phyloP scores from a whole-genome alignment of 2,888 invertebrate species.

The Bugulina stolonifera region DNA sequence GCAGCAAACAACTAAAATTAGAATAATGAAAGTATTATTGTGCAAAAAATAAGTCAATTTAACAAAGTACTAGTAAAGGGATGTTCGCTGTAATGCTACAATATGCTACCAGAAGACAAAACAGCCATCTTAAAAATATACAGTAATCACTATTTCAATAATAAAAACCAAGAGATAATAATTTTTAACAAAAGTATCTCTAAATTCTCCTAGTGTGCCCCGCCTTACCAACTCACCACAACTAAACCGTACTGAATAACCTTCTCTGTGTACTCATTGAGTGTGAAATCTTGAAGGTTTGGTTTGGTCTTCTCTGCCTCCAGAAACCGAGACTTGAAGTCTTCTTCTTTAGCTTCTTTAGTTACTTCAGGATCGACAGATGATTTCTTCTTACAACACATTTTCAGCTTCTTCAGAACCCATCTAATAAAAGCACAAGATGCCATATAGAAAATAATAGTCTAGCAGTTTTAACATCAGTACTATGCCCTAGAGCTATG shows the following conservation, averaged over 20 bases:
- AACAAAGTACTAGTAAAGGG: no score
- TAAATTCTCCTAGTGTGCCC: no score
- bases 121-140: no score
- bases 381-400: not conserved
- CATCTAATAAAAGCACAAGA: slow-evolving; percentile 3
- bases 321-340: slow-evolving; percentile 31
- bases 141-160: not conserved
- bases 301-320: slow-evolving; percentile 53
- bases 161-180: not conserved
- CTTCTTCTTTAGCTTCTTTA: not conserved
- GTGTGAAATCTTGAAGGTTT: slow-evolving; percentile 52
- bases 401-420: slow-evolving; percentile 8
- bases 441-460: no score
- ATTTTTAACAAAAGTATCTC: not conserved
- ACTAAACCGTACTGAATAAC: slow-evolving; percentile 55
- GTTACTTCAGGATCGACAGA: not conserved
- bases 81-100: no score
- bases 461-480: no score
- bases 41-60: no score
- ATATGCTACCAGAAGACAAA: no score
- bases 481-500: no score
- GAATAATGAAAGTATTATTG: no score
- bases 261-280: slow-evolving; percentile 56
- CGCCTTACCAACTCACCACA: no score
- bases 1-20: slow-evolving; percentile 57